These are phyloP conservation scores for Leucania comma DNA, from an alignment of 2,888 invertebrate genomes.

Conservation along the genomic window DNA sequence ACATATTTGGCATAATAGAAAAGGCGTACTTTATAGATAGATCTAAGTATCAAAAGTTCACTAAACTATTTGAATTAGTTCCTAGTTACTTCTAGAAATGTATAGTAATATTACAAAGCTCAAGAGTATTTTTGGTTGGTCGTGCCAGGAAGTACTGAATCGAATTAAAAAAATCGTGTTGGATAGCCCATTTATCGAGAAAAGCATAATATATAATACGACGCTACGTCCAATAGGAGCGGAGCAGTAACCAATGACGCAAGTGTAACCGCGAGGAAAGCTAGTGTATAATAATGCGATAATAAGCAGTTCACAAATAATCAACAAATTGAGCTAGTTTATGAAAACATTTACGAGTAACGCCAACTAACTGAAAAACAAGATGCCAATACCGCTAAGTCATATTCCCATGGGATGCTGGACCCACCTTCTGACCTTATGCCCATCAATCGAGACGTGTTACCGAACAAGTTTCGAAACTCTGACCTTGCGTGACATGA, in stretches of 20 bases:
- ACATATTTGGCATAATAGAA: constrained; percentile 1
- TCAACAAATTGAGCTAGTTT: too few species aligned
- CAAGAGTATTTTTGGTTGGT: too few species aligned
- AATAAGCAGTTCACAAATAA: neutral
- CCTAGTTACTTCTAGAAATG: too few species aligned
- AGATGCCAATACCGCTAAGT: neutral
- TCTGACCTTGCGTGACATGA: constrained; percentile 52
- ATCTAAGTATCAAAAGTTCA: neutral
- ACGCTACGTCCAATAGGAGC: too few species aligned
- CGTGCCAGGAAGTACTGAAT: too few species aligned
- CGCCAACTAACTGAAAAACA: neutral
- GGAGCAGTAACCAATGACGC: too few species aligned
- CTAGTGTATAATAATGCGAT: too few species aligned
- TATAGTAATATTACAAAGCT: too few species aligned
- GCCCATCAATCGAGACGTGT: constrained; percentile 28
- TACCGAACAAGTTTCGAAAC: constrained; percentile 38
- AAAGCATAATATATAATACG: too few species aligned
- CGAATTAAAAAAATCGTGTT: too few species aligned
- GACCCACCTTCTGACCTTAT: constrained; percentile 30
- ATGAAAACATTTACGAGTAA: neutral
- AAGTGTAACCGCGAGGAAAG: too few species aligned
- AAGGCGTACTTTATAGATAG: neutral
- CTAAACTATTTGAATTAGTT: neutral
- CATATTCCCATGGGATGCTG: constrained; percentile 19
- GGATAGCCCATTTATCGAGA: too few species aligned